phyloP scores from a whole-genome alignment of 2,888 invertebrate species.

The Ischnura elegans region DNA sequence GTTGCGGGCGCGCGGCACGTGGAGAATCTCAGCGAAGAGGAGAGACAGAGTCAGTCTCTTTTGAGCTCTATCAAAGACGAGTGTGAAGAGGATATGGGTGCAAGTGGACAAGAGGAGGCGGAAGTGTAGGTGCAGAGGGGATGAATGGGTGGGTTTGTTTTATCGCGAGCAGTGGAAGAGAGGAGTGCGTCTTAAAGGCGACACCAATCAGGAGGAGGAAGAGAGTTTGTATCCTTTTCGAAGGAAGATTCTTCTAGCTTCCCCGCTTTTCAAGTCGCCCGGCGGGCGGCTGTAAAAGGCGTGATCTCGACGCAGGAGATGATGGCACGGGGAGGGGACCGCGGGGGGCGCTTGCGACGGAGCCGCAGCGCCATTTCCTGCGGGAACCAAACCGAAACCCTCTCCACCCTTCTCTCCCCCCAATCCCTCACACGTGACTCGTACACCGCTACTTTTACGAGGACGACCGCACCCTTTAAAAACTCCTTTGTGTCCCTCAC shows the following conservation, averaged over 20 bases:
- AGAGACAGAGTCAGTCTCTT: too few species aligned
- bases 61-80: too few species aligned
- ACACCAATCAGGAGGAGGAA: neutral
- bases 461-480: neutral
- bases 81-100: too few species aligned
- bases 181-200: neutral
- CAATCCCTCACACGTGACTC: neutral
- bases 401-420: neutral
- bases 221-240: neutral
- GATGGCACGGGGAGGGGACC: neutral
- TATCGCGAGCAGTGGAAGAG: neutral
- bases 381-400: too few species aligned
- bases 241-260: neutral
- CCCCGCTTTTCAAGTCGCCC: constrained; percentile 6
- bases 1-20: too few species aligned
- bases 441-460: neutral
- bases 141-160: neutral
- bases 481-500: neutral
- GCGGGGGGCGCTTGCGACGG: constrained; percentile 49
- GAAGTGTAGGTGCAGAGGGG: neutral
- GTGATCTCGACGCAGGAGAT: neutral
- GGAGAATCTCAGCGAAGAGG: too few species aligned
- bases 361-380: constrained; percentile 18
- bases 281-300: neutral
- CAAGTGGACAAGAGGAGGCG: neutral